Conservation (phyloP, 2,797 vertebrate genomes). For the Lerista edwardsae region DNA sequence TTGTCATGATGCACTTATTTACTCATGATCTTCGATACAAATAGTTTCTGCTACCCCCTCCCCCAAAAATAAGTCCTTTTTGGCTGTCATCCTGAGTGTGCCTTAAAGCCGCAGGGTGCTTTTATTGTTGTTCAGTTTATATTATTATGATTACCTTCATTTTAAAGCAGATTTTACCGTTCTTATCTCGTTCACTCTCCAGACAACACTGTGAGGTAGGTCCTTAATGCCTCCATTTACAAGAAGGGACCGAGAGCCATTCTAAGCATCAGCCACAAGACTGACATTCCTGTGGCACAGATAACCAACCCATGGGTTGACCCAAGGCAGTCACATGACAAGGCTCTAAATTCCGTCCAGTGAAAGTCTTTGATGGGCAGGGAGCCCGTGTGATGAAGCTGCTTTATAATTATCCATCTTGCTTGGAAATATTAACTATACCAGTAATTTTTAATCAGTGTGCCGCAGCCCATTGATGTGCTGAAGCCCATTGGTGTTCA, state of each 20-base stretch:
- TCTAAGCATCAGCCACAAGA: not conserved
- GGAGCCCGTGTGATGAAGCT: not conserved
- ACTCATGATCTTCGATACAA: slow-evolving; percentile 80
- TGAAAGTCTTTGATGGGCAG: not conserved
- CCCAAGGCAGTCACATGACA: not conserved
- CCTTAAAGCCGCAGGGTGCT: slow-evolving; percentile 70
- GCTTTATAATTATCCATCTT: no score
- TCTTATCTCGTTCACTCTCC: slow-evolving; percentile 1
- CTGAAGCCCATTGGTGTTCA: no score
- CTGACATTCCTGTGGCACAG: no score
- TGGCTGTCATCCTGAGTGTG: slow-evolving; percentile 60
- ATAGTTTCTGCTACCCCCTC: slow-evolving; percentile 73
- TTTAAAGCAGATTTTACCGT: not conserved
- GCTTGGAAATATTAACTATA: no score
- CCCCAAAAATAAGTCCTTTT: slow-evolving; percentile 43
- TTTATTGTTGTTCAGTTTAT: slow-evolving; percentile 20
- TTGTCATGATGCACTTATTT: slow-evolving; percentile 82
- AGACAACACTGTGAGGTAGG: slow-evolving; percentile 10
- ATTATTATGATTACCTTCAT: slow-evolving; percentile 50
- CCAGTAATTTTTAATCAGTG: no score
- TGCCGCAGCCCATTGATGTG: no score
- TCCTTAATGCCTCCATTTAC: slow-evolving; percentile 13
- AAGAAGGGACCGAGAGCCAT: no score
- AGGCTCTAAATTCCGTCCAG: no score
- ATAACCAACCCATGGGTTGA: not conserved